Conservation (phyloP, 2,113 vertebrate species). For the Ranitomeya variabilis region DNA sequence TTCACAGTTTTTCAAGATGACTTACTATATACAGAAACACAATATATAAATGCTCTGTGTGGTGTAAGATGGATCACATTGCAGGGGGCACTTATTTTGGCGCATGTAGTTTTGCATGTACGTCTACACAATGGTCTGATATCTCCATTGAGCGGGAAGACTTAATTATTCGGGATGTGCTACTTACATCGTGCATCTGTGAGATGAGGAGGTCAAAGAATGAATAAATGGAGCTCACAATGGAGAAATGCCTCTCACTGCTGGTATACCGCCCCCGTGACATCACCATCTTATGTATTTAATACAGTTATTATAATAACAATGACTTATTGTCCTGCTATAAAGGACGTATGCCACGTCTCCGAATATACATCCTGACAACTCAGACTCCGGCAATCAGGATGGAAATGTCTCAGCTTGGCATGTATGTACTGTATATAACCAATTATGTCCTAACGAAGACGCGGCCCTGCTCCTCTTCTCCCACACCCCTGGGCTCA, state of each 20-base stretch:
- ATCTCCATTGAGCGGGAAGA: not conserved
- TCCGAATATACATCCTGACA: constrained; percentile 20
- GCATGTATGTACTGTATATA: constrained; percentile 29
- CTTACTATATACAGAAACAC: too few species aligned
- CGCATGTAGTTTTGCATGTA: not conserved
- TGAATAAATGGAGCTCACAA: not conserved
- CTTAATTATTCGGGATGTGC: not conserved
- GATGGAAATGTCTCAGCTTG: constrained; percentile 22
- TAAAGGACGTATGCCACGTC: not conserved
- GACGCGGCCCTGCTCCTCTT: not conserved
- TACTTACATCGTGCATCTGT: not conserved
- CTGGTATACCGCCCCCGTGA: not conserved
- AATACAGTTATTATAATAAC: constrained; percentile 30
- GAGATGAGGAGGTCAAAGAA: not conserved
- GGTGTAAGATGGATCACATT: not conserved
- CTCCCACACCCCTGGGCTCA: constrained; percentile 23
- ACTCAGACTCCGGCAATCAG: not conserved
- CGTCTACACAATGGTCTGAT: not conserved
- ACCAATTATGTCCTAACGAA: constrained; percentile 25
- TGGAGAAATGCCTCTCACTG: not conserved
- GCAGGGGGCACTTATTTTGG: not conserved
- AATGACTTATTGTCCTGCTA: constrained; percentile 1
- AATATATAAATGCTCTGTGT: not conserved
- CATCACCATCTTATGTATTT: constrained; percentile 1
- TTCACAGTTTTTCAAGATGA: too few species aligned